These are phyloP conservation scores for Axea sp. DNA, from an alignment of 2,888 invertebrate species.

Conservation along the genomic window DNA sequence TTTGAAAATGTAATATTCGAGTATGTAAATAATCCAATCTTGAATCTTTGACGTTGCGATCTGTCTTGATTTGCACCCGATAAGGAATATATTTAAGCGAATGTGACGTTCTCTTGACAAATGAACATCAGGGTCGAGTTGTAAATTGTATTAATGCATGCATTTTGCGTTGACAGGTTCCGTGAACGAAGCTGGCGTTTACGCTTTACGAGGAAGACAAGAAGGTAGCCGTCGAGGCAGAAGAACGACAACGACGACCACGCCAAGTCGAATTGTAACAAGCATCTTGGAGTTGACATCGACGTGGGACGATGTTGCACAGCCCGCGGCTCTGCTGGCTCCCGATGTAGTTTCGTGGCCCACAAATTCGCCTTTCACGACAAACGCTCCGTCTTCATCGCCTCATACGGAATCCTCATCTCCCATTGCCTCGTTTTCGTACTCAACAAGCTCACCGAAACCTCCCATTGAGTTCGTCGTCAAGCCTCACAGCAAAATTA, in stretches of 20 bases:
- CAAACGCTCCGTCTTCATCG: conserved; percentile 65
- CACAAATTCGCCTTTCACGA: conserved; percentile 69
- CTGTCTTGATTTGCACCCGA: not conserved
- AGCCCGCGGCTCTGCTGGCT: conserved; percentile 75
- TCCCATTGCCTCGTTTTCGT: conserved; percentile 61
- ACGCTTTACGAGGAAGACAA: conserved; percentile 75
- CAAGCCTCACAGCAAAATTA: conserved; percentile 75
- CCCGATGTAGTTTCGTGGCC: conserved; percentile 75
- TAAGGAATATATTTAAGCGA: conserved; percentile 14
- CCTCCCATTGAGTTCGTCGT: conserved; percentile 75
- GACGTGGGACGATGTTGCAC: conserved; percentile 69
- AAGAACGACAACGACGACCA: conserved; percentile 72
- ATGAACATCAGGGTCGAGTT: conserved; percentile 11
- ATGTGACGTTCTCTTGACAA: conserved; percentile 17
- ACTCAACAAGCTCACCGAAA: conserved; percentile 66
- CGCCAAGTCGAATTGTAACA: conserved; percentile 64
- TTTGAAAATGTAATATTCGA: too few species aligned
- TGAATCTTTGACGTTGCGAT: too few species aligned
- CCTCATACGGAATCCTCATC: conserved; percentile 62
- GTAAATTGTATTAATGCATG: conserved; percentile 48
- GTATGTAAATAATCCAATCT: too few species aligned
- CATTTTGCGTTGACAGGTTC: conserved; percentile 70
- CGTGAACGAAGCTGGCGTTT: conserved; percentile 76
- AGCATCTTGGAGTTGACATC: conserved; percentile 70
- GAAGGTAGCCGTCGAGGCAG: conserved; percentile 72